These are phyloP conservation scores for Acleris emargana DNA, from an alignment of 2,888 invertebrate genomes.

Conservation along the genomic window DNA sequence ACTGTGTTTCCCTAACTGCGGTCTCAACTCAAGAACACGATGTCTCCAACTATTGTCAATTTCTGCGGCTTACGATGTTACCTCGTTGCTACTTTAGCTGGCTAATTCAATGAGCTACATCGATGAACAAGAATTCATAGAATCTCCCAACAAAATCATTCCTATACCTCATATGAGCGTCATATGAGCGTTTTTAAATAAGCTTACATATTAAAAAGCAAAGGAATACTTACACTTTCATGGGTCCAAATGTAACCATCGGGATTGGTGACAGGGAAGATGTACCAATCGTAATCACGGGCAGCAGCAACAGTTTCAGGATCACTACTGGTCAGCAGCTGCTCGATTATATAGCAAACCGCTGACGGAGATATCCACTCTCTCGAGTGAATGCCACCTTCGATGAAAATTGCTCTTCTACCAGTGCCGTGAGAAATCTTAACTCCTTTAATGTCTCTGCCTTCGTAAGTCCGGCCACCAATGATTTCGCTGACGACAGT, in stretches of 20 bases:
- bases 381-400: slow-evolving; percentile 87
- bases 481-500: slow-evolving; percentile 65
- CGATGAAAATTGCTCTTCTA: slow-evolving; percentile 62
- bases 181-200: no score
- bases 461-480: slow-evolving; percentile 77
- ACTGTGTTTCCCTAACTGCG: no score
- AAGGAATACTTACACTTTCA: slow-evolving; percentile 75
- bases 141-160: no score
- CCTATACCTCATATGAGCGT: no score
- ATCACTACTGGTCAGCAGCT: slow-evolving; percentile 83
- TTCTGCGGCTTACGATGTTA: no score
- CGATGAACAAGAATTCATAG: no score
- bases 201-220: no score
- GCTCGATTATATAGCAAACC: slow-evolving; percentile 83
- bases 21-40: no score
- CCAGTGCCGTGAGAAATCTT: slow-evolving; percentile 73
- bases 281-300: slow-evolving; percentile 87
- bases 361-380: slow-evolving; percentile 90
- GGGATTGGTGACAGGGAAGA: slow-evolving; percentile 90
- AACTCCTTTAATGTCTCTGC: slow-evolving; percentile 71
- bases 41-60: no score
- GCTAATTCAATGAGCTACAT: no score
- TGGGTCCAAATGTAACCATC: slow-evolving; percentile 90
- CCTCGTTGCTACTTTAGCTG: no score
- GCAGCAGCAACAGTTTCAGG: slow-evolving; percentile 72